Conservation (phyloP, 2,888 invertebrate genomes). For the Aleiodes leptofemur region DNA sequence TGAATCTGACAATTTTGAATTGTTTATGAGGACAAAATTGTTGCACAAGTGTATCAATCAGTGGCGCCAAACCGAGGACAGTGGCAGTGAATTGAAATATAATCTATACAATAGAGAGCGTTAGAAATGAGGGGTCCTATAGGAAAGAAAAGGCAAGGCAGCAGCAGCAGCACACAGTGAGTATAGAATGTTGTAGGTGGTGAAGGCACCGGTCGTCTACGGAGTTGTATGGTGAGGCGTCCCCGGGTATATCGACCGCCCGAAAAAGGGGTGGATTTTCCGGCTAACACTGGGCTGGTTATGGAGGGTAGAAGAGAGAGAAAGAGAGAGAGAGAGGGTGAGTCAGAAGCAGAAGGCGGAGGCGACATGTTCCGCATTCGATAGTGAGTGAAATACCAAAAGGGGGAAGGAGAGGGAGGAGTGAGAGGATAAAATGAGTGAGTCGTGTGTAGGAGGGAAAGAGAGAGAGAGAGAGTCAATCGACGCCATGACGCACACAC, state of each 20-base stretch:
- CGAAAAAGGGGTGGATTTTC: constrained; percentile 73
- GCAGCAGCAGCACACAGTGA: constrained; percentile 40
- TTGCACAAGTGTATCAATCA: constrained; percentile 44
- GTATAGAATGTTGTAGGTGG: constrained; percentile 37
- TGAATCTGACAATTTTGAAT: too few relatives aligned
- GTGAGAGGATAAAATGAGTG: constrained; percentile 26
- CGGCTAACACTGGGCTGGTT: constrained; percentile 56
- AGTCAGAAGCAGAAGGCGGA: constrained; percentile 39
- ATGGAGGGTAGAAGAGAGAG: constrained; percentile 34
- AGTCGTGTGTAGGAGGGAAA: constrained; percentile 16
- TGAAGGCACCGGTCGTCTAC: constrained; percentile 58
- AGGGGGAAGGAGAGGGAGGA: background rate
- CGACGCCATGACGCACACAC: constrained; percentile 38
- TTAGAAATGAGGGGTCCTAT: constrained; percentile 12
- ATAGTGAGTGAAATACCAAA: constrained; percentile 32
- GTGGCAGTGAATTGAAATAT: constrained; percentile 35
- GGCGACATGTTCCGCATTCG: constrained; percentile 48
- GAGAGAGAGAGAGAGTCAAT: constrained; percentile 27
- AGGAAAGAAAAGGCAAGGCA: constrained; percentile 63
- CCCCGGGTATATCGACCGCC: constrained; percentile 70
- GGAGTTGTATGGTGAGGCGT: constrained; percentile 58
- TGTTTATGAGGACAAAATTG: too few relatives aligned
- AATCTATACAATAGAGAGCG: constrained; percentile 5
- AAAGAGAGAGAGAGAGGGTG: too few relatives aligned
- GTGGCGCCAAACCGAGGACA: constrained; percentile 70